Base-by-base conservation (phyloP, 53 echinoderm and acorn worm genomes). In the Henricia sp. region DNA sequence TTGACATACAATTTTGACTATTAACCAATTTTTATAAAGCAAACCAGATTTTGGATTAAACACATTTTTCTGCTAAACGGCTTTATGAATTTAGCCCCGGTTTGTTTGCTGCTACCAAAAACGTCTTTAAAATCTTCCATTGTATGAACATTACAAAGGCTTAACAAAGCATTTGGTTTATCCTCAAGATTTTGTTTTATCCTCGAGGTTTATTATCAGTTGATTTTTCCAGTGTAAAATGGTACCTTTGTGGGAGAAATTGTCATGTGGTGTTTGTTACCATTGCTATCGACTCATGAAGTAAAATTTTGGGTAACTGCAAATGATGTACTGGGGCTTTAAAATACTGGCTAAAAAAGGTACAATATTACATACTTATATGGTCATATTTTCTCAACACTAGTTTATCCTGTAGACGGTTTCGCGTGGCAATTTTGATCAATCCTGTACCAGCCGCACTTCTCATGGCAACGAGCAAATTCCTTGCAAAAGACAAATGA, bases 361-460 rank as follows among this genome's bases (percentile, higher is more conserved):
- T 43, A 8, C 28, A 43, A 54, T 46, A 50, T 23, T 9, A 67
- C 84, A 65, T 85, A 82, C 92, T 89, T 70, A 64, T 42, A 38
- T 62, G 85, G 54, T 92, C 92, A 67, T 36, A 92, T 26, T 80
- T 85, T 41, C 50, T 48, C 34, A 85, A 48, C 30, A 82, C 86
- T 40, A 92, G 24, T 69, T 92, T 92, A 17, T 89, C 89, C 43
- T 68, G 67, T 14, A 82, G 71, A 34, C 92, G 68, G 27, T 72
- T 52, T 27, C 89, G 77, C 71, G 37, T 84, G 23, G 59, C 71
- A 19, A 82, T 53, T 41, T 51, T 50, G 50, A 67, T 65, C 6
- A 50, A 23, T 23, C 93, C 93, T 53, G 93, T 92, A 40, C 93
- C 93, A 38, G 93, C 93, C 60, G 89, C 58, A 74, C 93, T 92